Conservation (phyloP, 2,113 vertebrate genomes). For the Melanotaenia duboulayi region DNA sequence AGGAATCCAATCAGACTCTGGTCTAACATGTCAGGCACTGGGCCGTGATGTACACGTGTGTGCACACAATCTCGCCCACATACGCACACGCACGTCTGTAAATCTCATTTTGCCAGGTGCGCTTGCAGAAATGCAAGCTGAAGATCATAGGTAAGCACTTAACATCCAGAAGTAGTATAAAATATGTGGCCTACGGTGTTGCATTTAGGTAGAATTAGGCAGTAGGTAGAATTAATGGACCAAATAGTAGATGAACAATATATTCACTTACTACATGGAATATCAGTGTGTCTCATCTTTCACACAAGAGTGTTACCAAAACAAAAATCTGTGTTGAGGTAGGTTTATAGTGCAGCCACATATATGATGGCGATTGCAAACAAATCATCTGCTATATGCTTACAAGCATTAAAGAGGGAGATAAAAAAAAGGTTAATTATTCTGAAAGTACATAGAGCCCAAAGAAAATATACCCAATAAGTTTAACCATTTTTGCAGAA, state of each 20-base stretch:
- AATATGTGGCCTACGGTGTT: slow-evolving; percentile 16
- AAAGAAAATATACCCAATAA: neutral
- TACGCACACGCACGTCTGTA: neutral
- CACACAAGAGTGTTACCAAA: slow-evolving; percentile 23
- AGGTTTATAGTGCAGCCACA: slow-evolving; percentile 24
- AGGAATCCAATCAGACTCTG: slow-evolving; percentile 68
- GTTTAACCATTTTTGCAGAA: no score
- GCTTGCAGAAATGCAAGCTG: slow-evolving; percentile 20
- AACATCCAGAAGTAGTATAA: slow-evolving; percentile 25
- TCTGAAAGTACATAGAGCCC: neutral
- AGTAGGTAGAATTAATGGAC: slow-evolving; percentile 42
- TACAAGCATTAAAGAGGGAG: slow-evolving; percentile 23
- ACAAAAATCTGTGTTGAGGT: slow-evolving; percentile 5
- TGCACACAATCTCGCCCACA: neutral
- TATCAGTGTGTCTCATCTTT: slow-evolving; percentile 54
- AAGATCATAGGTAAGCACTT: slow-evolving; percentile 36
- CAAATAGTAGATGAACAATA: slow-evolving; percentile 30
- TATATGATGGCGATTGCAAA: slow-evolving; percentile 30
- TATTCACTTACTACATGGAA: slow-evolving; percentile 35
- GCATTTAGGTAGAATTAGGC: slow-evolving; percentile 15
- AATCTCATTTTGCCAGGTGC: slow-evolving; percentile 38
- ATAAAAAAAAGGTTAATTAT: neutral
- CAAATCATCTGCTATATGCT: slow-evolving; percentile 43
- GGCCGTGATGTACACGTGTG: slow-evolving; percentile 12
- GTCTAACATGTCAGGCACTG: slow-evolving; percentile 60